These are phyloP conservation scores for Hippocampus abdominalis DNA, from an alignment of 2,113 vertebrate genomes.

Conservation along the genomic window DNA sequence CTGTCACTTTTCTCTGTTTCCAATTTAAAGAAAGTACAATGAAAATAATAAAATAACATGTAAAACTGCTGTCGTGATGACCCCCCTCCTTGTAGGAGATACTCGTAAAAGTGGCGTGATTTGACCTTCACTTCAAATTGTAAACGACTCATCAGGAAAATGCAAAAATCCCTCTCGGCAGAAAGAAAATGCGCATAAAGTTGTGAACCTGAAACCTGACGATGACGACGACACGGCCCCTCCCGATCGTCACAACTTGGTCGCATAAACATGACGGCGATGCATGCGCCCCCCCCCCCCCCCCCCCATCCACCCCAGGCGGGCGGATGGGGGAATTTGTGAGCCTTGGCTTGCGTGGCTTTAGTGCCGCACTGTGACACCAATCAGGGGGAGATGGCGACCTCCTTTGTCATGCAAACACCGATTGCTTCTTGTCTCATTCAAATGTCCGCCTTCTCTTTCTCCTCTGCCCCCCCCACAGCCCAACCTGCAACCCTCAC, in stretches of 20 bases:
- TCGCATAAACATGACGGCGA: constrained; percentile 75
- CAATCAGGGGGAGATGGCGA: constrained; percentile 78
- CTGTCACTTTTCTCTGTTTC: too few relatives aligned
- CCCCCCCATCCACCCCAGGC: constrained; percentile 18
- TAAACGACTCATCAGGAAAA: constrained; percentile 13
- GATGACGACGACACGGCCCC: constrained; percentile 41
- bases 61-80: too few relatives aligned
- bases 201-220: constrained; percentile 57
- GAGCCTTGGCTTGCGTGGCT: constrained; percentile 66
- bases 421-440: constrained; percentile 76
- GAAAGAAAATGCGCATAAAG: constrained; percentile 51
- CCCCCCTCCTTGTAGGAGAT: neutral
- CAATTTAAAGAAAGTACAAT: too few relatives aligned
- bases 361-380: constrained; percentile 77
- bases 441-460: constrained; percentile 72
- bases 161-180: constrained; percentile 8
- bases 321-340: constrained; percentile 18
- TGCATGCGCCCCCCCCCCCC: constrained; percentile 68
- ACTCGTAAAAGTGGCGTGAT: neutral
- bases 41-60: too few relatives aligned
- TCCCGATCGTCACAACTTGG: constrained; percentile 74
- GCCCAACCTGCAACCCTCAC: constrained; percentile 33
- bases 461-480: constrained; percentile 47
- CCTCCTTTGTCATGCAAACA: constrained; percentile 79
- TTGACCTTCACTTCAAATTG: constrained; percentile 17